These are phyloP conservation scores for Lepisosteus oculatus DNA, from an alignment of 2,113 vertebrate genomes.

Conservation along the genomic window DNA sequence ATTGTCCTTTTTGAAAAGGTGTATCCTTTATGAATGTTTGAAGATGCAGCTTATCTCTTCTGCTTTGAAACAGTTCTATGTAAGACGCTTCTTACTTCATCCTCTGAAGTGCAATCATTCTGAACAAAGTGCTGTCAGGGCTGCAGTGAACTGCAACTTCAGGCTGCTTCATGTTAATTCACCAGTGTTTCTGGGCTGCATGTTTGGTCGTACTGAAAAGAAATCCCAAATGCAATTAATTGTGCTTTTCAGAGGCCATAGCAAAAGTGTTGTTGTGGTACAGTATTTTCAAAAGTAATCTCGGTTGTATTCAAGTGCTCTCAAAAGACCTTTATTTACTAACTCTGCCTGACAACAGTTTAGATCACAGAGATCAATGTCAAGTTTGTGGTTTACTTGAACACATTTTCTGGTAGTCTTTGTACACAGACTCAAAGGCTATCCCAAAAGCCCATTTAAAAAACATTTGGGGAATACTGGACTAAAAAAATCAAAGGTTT, in stretches of 20 bases:
- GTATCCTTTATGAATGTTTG: constrained; percentile 69
- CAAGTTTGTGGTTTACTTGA: constrained; percentile 1
- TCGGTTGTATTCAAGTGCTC: not conserved
- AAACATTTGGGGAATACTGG: not conserved
- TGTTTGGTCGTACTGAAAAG: constrained; percentile 62
- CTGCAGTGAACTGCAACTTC: constrained; percentile 64
- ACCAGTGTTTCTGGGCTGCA: constrained; percentile 49
- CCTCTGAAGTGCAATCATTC: constrained; percentile 73
- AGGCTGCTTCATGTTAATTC: constrained; percentile 59
- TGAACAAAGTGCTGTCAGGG: constrained; percentile 74
- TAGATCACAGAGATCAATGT: not conserved
- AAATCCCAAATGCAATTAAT: constrained; percentile 70
- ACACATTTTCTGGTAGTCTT: not conserved
- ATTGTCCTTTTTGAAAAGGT: constrained; percentile 66
- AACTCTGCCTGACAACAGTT: not conserved
- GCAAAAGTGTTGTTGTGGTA: constrained; percentile 53
- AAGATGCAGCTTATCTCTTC: constrained; percentile 70
- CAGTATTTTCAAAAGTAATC: constrained; percentile 45
- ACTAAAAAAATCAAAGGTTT: not conserved
- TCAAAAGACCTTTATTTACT: not conserved
- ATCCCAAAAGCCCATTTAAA: not conserved
- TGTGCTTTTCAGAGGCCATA: constrained; percentile 58
- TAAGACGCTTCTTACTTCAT: constrained; percentile 54
- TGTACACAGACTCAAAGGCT: not conserved
- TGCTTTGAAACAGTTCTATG: constrained; percentile 65